Evolutionary conservation across 2,888 invertebrate species (phyloP).

Genomic region (Druceiella hillmani): DNA sequence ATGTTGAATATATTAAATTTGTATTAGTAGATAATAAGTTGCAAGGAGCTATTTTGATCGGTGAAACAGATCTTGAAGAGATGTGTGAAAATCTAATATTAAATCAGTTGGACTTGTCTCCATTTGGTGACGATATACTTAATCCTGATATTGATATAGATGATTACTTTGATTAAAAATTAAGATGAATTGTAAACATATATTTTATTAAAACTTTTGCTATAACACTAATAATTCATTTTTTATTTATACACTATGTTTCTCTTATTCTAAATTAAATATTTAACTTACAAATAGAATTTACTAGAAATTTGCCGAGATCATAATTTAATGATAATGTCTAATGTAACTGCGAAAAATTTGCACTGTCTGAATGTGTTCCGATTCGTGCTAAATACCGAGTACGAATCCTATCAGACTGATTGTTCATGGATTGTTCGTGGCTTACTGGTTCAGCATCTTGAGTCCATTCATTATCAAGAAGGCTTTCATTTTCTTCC

Average conservation of each 20-base stretch:
- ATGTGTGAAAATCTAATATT: constrained; percentile 97
- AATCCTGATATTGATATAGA: constrained; percentile 97
- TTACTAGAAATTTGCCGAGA: no score
- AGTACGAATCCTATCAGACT: constrained; percentile 45
- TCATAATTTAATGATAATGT: no score
- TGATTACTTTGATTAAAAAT: constrained; percentile 98
- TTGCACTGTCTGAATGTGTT: no score
- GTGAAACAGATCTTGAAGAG: constrained; percentile 96
- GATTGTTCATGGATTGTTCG: constrained; percentile 32
- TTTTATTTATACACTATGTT: no score
- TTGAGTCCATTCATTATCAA: constrained; percentile 38
- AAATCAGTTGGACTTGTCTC: constrained; percentile 84
- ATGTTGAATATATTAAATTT: constrained; percentile 80
- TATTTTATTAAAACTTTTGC: no score
- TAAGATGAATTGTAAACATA: no score
- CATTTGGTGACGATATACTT: constrained; percentile 86
- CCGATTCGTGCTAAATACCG: constrained; percentile 44
- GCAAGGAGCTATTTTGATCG: constrained; percentile 92
- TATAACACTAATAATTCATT: no score
- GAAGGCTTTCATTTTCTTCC: constrained; percentile 40
- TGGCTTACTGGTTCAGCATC: constrained; percentile 25
- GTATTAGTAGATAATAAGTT: constrained; percentile 77
- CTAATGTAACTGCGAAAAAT: no score
- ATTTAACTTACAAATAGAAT: no score
- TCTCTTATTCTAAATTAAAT: no score